These are phyloP conservation scores for Phania funesta DNA, from an alignment of 2,888 invertebrate species.

Conservation along the genomic window DNA sequence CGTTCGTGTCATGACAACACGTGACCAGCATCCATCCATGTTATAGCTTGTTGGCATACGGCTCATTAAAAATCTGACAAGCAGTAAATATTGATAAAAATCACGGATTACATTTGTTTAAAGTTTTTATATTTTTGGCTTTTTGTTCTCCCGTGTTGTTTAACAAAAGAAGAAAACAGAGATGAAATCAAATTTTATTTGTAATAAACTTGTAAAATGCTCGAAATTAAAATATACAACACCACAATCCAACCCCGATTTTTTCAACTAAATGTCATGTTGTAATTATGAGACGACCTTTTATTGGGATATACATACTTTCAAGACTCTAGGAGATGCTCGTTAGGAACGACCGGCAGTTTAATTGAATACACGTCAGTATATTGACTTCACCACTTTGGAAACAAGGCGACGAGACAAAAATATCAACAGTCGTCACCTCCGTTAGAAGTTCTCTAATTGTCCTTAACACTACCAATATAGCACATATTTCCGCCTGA, in stretches of 20 bases:
- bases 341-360: too few relatives aligned
- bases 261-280: too few relatives aligned
- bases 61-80: constrained; percentile 72
- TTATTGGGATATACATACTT: too few relatives aligned
- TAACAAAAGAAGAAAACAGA: not conserved
- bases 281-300: too few relatives aligned
- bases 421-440: too few relatives aligned
- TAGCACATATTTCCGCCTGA: too few relatives aligned
- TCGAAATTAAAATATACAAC: not conserved
- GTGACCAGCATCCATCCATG: constrained; percentile 61
- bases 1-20: constrained; percentile 33
- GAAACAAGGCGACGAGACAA: too few relatives aligned
- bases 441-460: too few relatives aligned
- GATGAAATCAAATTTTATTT: constrained; percentile 39
- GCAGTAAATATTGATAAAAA: constrained; percentile 72
- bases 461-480: too few relatives aligned
- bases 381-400: too few relatives aligned
- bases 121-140: not conserved
- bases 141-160: not conserved
- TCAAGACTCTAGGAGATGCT: too few relatives aligned
- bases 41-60: constrained; percentile 45
- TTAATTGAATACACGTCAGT: too few relatives aligned
- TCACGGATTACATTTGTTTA: constrained; percentile 66
- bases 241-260: not conserved
- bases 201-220: not conserved